Evolutionary conservation across 2,113 vertebrate species (phyloP).

Genomic region (Sylvicapra grimmia): DNA sequence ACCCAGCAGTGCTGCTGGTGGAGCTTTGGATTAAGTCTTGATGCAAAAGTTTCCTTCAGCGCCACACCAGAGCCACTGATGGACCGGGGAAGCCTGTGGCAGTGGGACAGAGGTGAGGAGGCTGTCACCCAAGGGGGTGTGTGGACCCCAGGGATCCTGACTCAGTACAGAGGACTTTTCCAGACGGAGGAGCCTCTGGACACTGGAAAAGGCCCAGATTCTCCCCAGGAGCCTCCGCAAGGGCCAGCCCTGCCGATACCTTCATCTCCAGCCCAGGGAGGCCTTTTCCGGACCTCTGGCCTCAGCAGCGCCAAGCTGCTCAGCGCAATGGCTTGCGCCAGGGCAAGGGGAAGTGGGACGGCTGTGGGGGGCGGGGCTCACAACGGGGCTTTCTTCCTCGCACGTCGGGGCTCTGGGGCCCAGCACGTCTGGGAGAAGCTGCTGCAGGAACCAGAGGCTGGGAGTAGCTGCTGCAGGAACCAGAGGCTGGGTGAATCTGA

Average conservation of each 20-base stretch:
- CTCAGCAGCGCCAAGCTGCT: fast-evolving
- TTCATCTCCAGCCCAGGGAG: neutral
- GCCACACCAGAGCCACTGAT: neutral
- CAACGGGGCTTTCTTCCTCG: no score
- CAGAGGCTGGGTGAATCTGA: neutral
- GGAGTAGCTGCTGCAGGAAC: no score
- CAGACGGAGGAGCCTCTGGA: fast-evolving
- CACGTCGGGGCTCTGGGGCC: neutral
- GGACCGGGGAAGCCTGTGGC: fast-evolving
- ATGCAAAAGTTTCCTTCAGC: neutral
- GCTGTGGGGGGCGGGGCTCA: neutral
- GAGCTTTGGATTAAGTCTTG: no score
- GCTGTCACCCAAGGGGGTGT: neutral
- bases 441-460: fast-evolving
- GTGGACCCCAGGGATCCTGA: neutral
- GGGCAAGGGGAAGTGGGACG: neutral
- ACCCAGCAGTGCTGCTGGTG: fast-evolving
- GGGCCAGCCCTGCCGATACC: neutral
- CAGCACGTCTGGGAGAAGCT: no score
- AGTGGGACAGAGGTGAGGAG: neutral
- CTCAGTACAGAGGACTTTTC: neutral
- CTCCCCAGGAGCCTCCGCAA: neutral
- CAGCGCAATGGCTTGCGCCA: fast-evolving
- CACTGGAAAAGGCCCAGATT: fast-evolving
- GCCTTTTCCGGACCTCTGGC: no score